Conservation (phyloP, 2,888 invertebrate genomes). For the Callyntrura guangdongensis region DNA sequence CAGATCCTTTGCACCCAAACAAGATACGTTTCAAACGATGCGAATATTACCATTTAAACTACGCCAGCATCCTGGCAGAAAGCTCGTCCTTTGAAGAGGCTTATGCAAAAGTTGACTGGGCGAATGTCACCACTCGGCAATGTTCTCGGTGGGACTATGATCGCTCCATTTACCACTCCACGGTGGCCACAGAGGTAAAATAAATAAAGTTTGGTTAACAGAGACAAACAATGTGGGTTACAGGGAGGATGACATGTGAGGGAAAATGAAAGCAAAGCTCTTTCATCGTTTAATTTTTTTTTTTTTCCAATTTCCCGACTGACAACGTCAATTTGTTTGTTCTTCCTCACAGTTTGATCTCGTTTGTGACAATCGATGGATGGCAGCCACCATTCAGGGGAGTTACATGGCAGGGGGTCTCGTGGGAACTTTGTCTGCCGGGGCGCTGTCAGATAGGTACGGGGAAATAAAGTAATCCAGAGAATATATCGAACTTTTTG, state of each 20-base stretch:
- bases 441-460: conserved; percentile 82
- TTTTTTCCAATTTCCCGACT: conserved; percentile 5
- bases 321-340: background rate
- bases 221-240: background rate
- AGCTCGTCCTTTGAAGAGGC: conserved; percentile 80
- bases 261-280: no score
- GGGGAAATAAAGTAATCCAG: background rate
- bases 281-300: no score
- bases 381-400: conserved; percentile 82
- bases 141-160: conserved; percentile 83
- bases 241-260: conserved; percentile 3
- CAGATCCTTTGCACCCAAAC: conserved; percentile 4
- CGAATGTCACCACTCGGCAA: conserved; percentile 38
- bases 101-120: conserved; percentile 73
- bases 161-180: conserved; percentile 79
- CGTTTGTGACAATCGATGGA: conserved; percentile 82
- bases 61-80: conserved; percentile 68
- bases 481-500: background rate
- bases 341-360: conserved; percentile 81
- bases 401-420: conserved; percentile 82
- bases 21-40: conserved; percentile 75
- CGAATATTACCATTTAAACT: conserved; percentile 80
- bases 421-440: conserved; percentile 81
- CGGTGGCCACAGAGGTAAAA: conserved; percentile 82
- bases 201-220: background rate